These are phyloP conservation scores for Metallyticus violacea DNA, from an alignment of 2,888 invertebrate species.

Conservation along the genomic window DNA sequence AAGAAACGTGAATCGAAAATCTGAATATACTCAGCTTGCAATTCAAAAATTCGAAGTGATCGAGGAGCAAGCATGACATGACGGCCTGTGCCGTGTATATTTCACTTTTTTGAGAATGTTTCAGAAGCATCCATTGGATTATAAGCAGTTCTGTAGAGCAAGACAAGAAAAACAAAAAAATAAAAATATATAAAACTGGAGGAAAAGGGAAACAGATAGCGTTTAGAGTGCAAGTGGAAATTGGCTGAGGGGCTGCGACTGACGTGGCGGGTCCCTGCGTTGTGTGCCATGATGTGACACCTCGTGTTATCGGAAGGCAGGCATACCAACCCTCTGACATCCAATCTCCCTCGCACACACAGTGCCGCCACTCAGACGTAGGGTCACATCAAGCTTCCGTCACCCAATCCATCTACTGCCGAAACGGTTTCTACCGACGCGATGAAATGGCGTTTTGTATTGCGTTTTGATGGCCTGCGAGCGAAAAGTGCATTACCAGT, in stretches of 20 bases:
- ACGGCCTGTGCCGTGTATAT: not conserved
- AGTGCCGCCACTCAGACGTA: not conserved
- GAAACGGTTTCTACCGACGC: not conserved
- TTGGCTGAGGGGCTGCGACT: conserved; percentile 16
- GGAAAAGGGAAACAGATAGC: too few species aligned
- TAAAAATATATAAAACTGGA: too few species aligned
- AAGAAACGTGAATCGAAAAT: not conserved
- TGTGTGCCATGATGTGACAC: conserved; percentile 7
- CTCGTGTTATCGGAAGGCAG: conserved; percentile 4
- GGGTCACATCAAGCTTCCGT: not conserved
- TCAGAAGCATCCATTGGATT: not conserved
- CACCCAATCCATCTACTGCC: not conserved
- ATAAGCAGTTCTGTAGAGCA: not conserved
- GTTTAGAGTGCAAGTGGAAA: not conserved
- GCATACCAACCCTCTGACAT: conserved; percentile 16
- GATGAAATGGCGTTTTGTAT: not conserved
- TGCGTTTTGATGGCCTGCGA: not conserved
- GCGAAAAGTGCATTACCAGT: too few species aligned
- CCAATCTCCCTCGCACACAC: not conserved
- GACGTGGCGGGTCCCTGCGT: not conserved
- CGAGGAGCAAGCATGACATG: too few species aligned
- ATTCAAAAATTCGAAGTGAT: too few species aligned
- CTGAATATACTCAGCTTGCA: not conserved
- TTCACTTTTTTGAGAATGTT: not conserved
- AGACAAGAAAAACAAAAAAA: not conserved